These are phyloP conservation scores for Brachypteracias leptosomus DNA, from an alignment of 2,113 vertebrate genomes.

Conservation along the genomic window DNA sequence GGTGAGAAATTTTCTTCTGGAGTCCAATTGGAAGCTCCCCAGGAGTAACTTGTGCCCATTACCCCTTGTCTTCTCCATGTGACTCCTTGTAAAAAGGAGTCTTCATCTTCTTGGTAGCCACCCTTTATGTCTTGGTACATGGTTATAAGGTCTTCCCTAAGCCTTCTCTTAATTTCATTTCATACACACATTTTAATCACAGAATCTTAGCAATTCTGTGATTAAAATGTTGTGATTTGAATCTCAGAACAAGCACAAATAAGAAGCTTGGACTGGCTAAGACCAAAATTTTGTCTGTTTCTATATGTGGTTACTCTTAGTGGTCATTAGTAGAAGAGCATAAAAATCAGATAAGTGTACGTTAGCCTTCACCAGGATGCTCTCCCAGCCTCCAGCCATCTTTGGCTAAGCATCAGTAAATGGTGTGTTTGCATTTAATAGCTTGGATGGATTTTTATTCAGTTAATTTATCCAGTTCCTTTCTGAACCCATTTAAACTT, in stretches of 20 bases:
- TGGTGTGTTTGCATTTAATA: background rate
- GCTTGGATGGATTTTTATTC: background rate
- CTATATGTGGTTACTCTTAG: background rate
- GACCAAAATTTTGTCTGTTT: background rate
- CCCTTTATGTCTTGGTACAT: no score
- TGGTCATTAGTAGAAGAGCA: background rate
- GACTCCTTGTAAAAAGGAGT: no score
- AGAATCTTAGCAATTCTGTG: no score
- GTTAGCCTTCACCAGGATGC: background rate
- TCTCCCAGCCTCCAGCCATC: background rate
- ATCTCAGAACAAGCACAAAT: background rate
- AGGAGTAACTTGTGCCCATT: no score
- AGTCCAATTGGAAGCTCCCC: no score
- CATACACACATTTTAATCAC: background rate
- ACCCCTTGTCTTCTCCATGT: no score
- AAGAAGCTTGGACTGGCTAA: background rate
- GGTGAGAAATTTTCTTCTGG: no score
- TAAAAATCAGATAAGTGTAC: background rate
- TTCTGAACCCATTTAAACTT: constrained; percentile 7
- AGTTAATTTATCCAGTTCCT: background rate
- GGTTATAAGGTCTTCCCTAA: no score
- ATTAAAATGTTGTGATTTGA: background rate
- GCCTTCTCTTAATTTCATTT: background rate
- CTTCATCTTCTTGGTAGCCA: no score
- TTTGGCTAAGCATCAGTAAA: background rate